Conservation (phyloP, 2,113 vertebrate species). For the Prunella fulvescens region DNA sequence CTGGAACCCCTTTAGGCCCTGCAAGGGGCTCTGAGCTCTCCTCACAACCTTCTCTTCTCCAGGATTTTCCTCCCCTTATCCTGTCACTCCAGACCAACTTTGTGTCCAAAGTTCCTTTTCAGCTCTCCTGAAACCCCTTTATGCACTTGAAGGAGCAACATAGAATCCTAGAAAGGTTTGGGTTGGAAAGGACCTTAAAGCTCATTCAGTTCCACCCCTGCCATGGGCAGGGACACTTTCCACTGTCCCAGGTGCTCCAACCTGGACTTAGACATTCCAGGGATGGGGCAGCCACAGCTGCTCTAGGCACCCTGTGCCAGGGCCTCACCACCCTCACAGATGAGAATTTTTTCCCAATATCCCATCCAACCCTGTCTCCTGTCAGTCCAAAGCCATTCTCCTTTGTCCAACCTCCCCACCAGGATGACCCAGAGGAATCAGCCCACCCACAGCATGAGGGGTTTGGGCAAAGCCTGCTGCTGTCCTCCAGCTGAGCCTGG, state of each 20-base stretch:
- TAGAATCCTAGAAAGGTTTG: background rate
- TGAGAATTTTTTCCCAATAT: background rate
- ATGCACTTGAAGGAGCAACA: background rate
- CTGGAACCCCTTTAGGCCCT: background rate
- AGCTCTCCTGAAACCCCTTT: background rate
- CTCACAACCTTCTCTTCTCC: background rate
- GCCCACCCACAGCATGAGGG: fast-evolving
- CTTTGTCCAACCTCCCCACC: background rate
- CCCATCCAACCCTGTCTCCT: fast-evolving
- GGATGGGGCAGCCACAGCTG: background rate
- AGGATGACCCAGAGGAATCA: background rate
- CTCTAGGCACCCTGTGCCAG: background rate
- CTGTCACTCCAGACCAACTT: background rate
- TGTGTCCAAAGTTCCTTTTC: background rate
- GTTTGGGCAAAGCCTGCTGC: background rate
- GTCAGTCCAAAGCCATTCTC: background rate
- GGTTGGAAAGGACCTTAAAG: background rate
- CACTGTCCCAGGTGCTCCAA: fast-evolving
- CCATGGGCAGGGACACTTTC: background rate
- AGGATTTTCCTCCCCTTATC: background rate
- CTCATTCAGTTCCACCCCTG: fast-evolving
- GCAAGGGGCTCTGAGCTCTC: background rate
- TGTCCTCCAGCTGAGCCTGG: fast-evolving
- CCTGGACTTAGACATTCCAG: background rate
- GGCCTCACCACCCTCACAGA: fast-evolving